Base-by-base conservation (phyloP, 2,888 invertebrate species). In the Tenthredo amoena region DNA sequence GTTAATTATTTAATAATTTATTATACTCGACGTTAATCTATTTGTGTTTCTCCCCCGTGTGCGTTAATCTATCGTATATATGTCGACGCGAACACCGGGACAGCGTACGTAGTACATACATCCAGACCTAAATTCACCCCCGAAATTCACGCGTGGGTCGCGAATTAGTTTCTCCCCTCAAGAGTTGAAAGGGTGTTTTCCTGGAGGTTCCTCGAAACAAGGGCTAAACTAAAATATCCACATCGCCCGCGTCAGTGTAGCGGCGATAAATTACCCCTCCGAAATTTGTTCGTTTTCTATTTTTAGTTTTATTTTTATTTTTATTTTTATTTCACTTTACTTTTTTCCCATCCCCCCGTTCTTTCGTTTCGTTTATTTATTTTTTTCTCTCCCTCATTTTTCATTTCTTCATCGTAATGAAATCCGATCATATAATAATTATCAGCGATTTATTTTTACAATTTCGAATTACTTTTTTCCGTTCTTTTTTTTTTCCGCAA, bases 181-280 rank as follows among this genome's bases (percentile, higher is more conserved):
- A 74, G 21, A 74, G 72, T 43, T 74, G 40, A 74, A 74, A 74
- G 72, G 72, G 72, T 74, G 72, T 74, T 74, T 21, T 74, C 72
- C 72, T 26, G 2, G 40, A 74, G 40, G 21, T 18, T 43, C 21
- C 43, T 31, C 40, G 72, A 43, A 72, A 72, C 72, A 43, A 40
- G 72, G 43, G 18, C 43, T 31, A 31, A 72, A 72, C 72, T 43
- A 21, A 72, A 74, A 74, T 74, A 43, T 43, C 40, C 10, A 43
- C 18, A 6, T 55, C n/a, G n/a, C 47, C 18, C 15, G 50, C 50
- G 21, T 21, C 40, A 9, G 10, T 74, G 43, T 40, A 21, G 40
- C 21, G 72, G 40, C 72, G 40, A 74, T 74, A 74, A 74, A 74
- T 74, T 43, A 74, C n/a, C 43, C 7, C 43, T 10, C 0, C 12